Evolutionary conservation across 2,888 invertebrate species (phyloP).

Genomic region (Cantharis rufa): DNA sequence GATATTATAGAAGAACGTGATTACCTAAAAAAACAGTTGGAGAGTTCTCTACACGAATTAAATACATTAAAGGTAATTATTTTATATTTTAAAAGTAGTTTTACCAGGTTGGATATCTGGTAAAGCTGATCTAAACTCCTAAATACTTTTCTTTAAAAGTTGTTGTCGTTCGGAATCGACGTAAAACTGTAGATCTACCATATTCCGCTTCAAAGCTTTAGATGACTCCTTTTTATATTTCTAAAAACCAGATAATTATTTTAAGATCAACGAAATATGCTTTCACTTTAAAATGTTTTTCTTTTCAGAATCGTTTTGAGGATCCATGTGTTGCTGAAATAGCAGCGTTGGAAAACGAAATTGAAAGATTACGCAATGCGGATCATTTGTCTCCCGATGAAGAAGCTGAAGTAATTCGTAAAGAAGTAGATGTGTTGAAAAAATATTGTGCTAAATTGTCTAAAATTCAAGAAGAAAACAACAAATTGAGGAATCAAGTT

Average conservation of each 20-base stretch:
- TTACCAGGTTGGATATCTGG: too few species aligned
- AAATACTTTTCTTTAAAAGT: too few species aligned
- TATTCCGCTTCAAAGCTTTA: too few species aligned
- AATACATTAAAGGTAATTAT: constrained; percentile 38
- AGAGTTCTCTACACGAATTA: constrained; percentile 42
- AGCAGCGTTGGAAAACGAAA: constrained; percentile 43
- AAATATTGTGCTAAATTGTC: constrained; percentile 48
- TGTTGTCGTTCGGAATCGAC: too few species aligned
- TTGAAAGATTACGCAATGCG: constrained; percentile 39
- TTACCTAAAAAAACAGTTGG: constrained; percentile 39
- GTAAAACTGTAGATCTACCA: too few species aligned
- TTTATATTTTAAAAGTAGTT: not conserved
- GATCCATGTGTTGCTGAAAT: constrained; percentile 39
- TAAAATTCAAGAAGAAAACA: constrained; percentile 47
- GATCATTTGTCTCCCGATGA: constrained; percentile 41
- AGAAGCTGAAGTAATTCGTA: constrained; percentile 46
- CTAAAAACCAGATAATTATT: not conserved
- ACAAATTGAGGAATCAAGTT: constrained; percentile 38
- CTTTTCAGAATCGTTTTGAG: constrained; percentile 10
- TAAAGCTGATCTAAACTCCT: too few species aligned
- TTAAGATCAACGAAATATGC: not conserved
- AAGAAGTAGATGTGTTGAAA: constrained; percentile 48
- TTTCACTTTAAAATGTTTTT: not conserved
- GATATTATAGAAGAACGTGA: constrained; percentile 41
- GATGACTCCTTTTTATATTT: not conserved